Evolutionary conservation across 2,113 vertebrate species (phyloP), one percentile per base, ranked within the genome.

Genomic region (Stigmatopora argus): DNA sequence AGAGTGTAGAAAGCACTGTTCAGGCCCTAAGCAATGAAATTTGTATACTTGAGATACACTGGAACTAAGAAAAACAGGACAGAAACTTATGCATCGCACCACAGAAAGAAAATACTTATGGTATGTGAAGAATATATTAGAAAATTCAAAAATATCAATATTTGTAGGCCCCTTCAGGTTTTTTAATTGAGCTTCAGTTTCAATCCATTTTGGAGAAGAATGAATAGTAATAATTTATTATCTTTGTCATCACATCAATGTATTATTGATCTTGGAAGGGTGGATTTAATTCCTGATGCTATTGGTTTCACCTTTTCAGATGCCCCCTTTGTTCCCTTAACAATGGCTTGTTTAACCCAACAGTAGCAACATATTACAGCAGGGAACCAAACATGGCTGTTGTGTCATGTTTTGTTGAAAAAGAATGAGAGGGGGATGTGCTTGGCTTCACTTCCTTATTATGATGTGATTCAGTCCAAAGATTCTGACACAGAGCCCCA

Each of bases 401-500:
- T 64, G 60, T 66, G 83, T 84, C 74, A 83, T 69, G 81, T 84
- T 80, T 83, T 86, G 83, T 83, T 83, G 79, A 78, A 78, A 83
- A 67, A 81, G 83, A 78, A 85, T 85, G 83, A 82, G 83, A 78
- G 78, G 46, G 58, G 21, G 77, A 86, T 78, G 71, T 86, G 80
- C 80, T 86, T 68, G 49, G 75, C 83, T 87, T 86, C 79, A 83
- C 79, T 89, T 86, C 81, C 82, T 87, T 91, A 91, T 91, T 91
- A 91, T 91, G 90, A 90, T 90, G 89, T 91, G 90, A 88, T 89
- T 89, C 85, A 89, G 83, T 80, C 85, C 83, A 88, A 80, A 75
- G 86, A 85, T 80, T 83, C 84, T 79, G 72, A 87, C 86, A 85
- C 77, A 81, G 81, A 84, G 82, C 87, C 86, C 85, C 86, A 66